These are phyloP conservation scores for Achlya flavicornis DNA, from an alignment of 2,888 invertebrate genomes.

Conservation along the genomic window DNA sequence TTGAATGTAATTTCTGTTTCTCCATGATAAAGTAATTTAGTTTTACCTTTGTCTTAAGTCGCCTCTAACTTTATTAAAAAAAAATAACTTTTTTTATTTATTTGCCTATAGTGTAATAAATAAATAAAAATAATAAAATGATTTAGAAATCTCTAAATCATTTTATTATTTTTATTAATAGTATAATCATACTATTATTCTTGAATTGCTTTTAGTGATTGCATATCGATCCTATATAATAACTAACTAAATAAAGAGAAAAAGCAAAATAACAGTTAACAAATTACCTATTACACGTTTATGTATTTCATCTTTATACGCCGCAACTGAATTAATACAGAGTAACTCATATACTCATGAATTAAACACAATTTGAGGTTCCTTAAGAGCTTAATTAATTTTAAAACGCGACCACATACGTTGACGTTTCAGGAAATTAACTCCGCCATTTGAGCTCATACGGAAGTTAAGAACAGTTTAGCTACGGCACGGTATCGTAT, in stretches of 20 bases:
- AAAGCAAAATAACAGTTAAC: no score
- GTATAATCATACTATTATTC: no score
- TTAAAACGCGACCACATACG: conserved; percentile 28
- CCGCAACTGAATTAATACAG: background rate
- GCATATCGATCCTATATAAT: no score
- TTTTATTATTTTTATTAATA: no score
- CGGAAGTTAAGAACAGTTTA: background rate
- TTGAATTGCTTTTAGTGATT: no score
- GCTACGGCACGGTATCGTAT: background rate
- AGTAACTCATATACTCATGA: background rate
- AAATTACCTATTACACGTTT: background rate
- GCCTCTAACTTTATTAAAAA: background rate
- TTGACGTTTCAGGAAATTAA: conserved; percentile 29
- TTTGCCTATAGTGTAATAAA: no score
- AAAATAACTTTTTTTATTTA: no score
- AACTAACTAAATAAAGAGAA: no score
- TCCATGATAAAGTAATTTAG: background rate
- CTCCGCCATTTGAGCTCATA: background rate
- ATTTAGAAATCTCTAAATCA: no score
- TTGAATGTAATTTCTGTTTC: background rate
- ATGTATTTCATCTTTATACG: background rate
- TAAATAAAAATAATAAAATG: no score
- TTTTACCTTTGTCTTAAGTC: background rate
- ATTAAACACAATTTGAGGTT: background rate
- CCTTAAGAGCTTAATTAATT: conserved; percentile 30